Conservation (phyloP, 2,888 invertebrate genomes). For the Cheilosia impressa region DNA sequence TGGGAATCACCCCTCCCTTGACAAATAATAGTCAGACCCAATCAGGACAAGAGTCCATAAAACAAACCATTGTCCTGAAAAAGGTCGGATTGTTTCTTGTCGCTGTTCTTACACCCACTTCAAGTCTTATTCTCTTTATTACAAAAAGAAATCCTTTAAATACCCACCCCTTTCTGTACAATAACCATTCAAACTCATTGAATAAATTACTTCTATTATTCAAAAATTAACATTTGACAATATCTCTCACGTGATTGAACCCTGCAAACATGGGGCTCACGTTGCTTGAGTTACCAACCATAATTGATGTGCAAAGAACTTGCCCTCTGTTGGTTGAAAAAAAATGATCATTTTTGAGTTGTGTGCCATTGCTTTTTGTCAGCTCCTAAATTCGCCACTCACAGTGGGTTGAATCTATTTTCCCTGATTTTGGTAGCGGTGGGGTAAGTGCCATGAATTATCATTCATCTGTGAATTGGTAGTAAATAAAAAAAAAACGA, state of each 20-base stretch:
- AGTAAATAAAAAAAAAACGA: conserved; percentile 5
- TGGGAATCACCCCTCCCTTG: no score
- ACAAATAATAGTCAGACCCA: no score
- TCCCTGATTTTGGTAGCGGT: not conserved
- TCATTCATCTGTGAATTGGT: conserved; percentile 31
- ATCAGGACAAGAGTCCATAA: no score
- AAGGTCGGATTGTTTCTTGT: no score
- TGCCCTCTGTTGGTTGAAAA: not conserved
- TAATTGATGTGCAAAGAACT: not conserved
- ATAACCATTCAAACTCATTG: no score
- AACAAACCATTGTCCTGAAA: no score
- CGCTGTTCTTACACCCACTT: no score
- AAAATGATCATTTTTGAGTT: conserved; percentile 31
- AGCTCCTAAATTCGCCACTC: not conserved
- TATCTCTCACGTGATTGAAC: conserved; percentile 14
- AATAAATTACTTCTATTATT: not conserved
- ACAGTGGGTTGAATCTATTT: not conserved
- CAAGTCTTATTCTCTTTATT: no score
- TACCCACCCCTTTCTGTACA: no score
- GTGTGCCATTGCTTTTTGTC: not conserved
- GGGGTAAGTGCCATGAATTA: not conserved
- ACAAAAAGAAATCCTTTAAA: no score
- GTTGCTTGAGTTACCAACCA: no score
- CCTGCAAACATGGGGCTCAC: not conserved
- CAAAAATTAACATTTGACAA: not conserved